Evolutionary conservation across 1,140 invertebrate species (phyloP).

Genomic region (Campoletis sonorensis): DNA sequence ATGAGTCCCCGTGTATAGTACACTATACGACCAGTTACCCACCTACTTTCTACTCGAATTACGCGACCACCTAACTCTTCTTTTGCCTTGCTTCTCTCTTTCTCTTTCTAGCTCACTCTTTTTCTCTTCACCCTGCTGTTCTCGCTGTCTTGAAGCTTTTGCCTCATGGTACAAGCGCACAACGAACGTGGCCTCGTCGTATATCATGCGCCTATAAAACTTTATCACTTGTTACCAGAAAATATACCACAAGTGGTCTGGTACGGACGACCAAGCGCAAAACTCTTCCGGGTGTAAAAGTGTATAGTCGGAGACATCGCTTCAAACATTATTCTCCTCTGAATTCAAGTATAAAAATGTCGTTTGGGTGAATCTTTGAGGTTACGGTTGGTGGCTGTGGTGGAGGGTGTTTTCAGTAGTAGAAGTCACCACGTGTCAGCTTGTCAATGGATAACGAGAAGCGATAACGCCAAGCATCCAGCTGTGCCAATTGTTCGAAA

Average conservation of each 20-base stretch:
- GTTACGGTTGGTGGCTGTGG: no score
- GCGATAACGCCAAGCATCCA: background rate
- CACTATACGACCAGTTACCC: conserved; percentile 59
- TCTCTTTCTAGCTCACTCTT: conserved; percentile 2
- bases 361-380: background rate
- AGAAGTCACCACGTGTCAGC: background rate
- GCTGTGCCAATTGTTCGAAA: conserved; percentile 22
- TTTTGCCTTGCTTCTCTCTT: conserved; percentile 36
- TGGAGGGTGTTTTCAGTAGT: no score
- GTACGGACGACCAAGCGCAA: conserved; percentile 3
- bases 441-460: background rate
- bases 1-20: conserved; percentile 64
- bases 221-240: conserved; percentile 52
- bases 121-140: background rate
- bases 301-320: background rate
- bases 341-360: background rate
- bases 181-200: conserved; percentile 27
- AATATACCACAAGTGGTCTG: conserved; percentile 9
- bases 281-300: conserved; percentile 34
- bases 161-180: conserved; percentile 13
- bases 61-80: conserved; percentile 53
- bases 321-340: background rate
- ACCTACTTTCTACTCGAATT: conserved; percentile 69
- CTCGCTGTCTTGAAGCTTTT: conserved; percentile 20
- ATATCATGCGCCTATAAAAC: conserved; percentile 51